Conservation (phyloP, 2,888 invertebrate genomes). For the Eledone cirrhosa region DNA sequence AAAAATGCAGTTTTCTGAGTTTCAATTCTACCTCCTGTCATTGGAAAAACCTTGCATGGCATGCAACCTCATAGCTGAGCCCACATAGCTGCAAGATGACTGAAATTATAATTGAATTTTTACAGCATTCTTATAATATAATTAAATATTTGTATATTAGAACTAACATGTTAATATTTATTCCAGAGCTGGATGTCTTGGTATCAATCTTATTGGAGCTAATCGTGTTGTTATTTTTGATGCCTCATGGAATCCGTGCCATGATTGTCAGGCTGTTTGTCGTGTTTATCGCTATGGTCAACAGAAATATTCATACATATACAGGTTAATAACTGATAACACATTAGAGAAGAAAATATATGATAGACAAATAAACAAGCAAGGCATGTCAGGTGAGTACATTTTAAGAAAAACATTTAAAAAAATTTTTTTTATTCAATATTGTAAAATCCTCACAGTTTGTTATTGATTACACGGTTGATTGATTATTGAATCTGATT, state of each 20-base stretch:
- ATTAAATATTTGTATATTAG: too few relatives aligned
- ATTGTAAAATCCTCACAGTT: too few relatives aligned
- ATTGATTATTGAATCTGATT: background rate
- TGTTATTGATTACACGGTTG: too few relatives aligned
- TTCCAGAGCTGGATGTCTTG: slow-evolving; percentile 87
- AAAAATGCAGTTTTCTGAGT: too few relatives aligned
- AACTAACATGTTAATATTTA: too few relatives aligned
- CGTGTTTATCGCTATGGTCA: slow-evolving; percentile 95
- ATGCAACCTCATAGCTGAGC: too few relatives aligned
- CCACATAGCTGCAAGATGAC: too few relatives aligned
- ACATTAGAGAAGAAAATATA: slow-evolving; percentile 98
- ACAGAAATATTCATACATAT: slow-evolving; percentile 91
- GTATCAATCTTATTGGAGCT: slow-evolving; percentile 96
- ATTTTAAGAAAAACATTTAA: background rate
- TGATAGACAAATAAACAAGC: slow-evolving; percentile 96
- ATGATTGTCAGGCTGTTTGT: slow-evolving; percentile 90
- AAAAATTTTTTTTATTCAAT: too few relatives aligned
- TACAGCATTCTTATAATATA: too few relatives aligned
- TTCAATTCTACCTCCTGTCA: too few relatives aligned
- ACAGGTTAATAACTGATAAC: slow-evolving; percentile 95
- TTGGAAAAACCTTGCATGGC: too few relatives aligned
- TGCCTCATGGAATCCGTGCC: slow-evolving; percentile 99
- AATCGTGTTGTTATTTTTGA: slow-evolving; percentile 98
- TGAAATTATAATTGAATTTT: too few relatives aligned
- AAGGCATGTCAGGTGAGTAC: slow-evolving; percentile 84